Conservation (phyloP, 2,888 invertebrate genomes). For the Tenthredo livida region DNA sequence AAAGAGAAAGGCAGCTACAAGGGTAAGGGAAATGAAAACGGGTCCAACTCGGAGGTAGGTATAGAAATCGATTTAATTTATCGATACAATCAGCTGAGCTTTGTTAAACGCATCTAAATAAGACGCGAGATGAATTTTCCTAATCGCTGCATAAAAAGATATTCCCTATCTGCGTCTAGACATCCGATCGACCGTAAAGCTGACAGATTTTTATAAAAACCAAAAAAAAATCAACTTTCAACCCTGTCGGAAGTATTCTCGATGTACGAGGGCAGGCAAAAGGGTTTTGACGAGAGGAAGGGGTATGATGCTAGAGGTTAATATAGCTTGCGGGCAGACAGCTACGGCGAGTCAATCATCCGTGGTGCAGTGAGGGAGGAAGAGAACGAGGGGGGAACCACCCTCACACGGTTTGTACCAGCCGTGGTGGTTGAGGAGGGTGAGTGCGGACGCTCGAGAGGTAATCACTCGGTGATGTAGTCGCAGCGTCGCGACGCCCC, state of each 20-base stretch:
- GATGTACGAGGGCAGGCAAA: neutral
- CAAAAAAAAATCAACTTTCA: neutral
- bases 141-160: neutral
- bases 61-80: slow-evolving; percentile 70
- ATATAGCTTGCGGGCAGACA: slow-evolving; percentile 25
- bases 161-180: neutral
- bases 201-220: neutral
- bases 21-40: slow-evolving; percentile 5
- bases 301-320: slow-evolving; percentile 6
- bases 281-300: neutral
- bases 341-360: slow-evolving; percentile 52
- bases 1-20: slow-evolving; percentile 33
- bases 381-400: slow-evolving; percentile 49
- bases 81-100: slow-evolving; percentile 76
- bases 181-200: neutral
- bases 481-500: slow-evolving; percentile 66
- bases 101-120: slow-evolving; percentile 72
- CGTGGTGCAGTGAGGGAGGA: slow-evolving; percentile 48
- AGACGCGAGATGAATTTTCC: slow-evolving; percentile 55
- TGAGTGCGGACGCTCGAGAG: slow-evolving; percentile 64
- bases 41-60: slow-evolving; percentile 47
- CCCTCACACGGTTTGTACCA: slow-evolving; percentile 53
- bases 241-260: neutral
- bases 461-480: slow-evolving; percentile 76
- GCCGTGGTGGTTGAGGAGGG: slow-evolving; percentile 57